Base-by-base conservation (phyloP, 2,888 invertebrate species). In the Erannis defoliaria region DNA sequence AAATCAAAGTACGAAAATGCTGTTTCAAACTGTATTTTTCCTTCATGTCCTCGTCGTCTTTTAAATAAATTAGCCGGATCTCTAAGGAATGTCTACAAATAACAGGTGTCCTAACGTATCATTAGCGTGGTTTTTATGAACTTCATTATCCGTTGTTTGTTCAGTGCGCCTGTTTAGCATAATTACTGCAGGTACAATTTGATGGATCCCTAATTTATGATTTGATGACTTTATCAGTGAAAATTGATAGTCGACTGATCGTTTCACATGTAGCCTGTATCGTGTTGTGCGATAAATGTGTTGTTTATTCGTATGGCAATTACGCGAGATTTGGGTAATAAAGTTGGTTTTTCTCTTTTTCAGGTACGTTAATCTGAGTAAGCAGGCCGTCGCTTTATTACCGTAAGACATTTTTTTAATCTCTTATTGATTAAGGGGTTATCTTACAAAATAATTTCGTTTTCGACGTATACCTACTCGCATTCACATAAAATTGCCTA, bases 131-230 rank as follows among this genome's bases (percentile, higher is more conserved):
- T 81, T 84, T 82, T 82, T 80, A 77, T 79, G 67, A 62, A 70
- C 70, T 77, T 80, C 73, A 82, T 85, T 81, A 82, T 81, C 61
- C 68, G 74, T 72, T 86, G 83, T 86, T 85, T 85, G 84, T 82
- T 84, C 77, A 79, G 65, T 67, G 74, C 75, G 68, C 71, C 71
- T 63, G 66, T 75, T 77, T 76, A 73, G 75, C 73, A 73, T 79
- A 73, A 75, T 77, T 69, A 70, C 73, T 69, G 74, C 66, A 50
- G 63, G 66, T 66, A 68, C 67, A 46, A 68, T 75, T 72, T 73
- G 68, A 74, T 72, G 62, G 67, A 56, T 40, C 69, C 57, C 58
- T 72, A 68, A 72, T 74, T 73, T 67, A 61, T 57, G 33, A 50
- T 70, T 72, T 78, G 72, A 83, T 81, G 74, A 67, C 80, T 83